Base-by-base conservation (phyloP, 2,113 vertebrate genomes). In the Passer montanus region DNA sequence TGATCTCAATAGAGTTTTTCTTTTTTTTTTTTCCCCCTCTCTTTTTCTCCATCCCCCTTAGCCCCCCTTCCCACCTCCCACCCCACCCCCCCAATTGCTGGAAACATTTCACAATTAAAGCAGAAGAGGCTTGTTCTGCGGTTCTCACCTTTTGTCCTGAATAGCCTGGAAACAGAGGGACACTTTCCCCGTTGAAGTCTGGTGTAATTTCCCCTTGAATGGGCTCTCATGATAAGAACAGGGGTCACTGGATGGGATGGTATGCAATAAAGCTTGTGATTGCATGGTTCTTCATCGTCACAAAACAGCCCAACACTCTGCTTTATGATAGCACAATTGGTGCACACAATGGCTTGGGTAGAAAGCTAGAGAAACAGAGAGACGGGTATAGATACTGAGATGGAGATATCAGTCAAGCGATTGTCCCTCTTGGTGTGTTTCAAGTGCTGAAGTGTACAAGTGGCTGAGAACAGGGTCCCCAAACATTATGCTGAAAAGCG, bases 141-240 rank as follows among this genome's bases (percentile, higher is more conserved):
- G 94, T 97, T 97, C 97, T 97, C 98, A 97, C 97, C 98, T 98
- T 98, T 98, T 98, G 96, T 96, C 93, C 92, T 98, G 98, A 98
- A 98, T 98, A 97, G 97, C 94, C 93, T 97, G 95, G 97, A 95
- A 98, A 98, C 94, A 97, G 94, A 95, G 93, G 97, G 89, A 97
- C 97, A 97, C 97, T 98, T 97, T 97, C 89, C 96, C 87, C 2
- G 73, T 96, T 97, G 94, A 97, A 97, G 96, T 97, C 97, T 92
- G 96, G 97, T 98, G 96, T 98, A 98, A 98, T 98, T 98, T 98
- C 95, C 97, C 97, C 92, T 94, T 89, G 96, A 97, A 97, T 91
- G 90, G 97, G 96, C 97, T 97, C 97, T 98, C 92, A 95, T 97
- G 97, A 97, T 98, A 98, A 98, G 97, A 97, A 97, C 96, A 96